Evolutionary conservation across 2,797 vertebrate species (phyloP).

Genomic region (Podarcis siculus): DNA sequence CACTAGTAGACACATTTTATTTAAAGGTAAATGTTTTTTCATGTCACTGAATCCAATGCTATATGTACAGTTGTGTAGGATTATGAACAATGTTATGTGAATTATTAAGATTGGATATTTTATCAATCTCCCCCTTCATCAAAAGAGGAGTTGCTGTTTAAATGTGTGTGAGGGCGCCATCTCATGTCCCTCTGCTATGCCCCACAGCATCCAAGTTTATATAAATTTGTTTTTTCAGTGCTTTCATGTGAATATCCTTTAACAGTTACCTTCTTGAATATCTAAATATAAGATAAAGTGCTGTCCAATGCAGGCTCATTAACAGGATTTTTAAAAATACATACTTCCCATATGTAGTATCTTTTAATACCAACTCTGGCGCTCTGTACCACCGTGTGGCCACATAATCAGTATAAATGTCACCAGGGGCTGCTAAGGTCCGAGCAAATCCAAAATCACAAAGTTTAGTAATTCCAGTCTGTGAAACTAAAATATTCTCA

Average conservation of each 20-base stretch:
- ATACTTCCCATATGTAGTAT: constrained; percentile 70
- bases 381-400: constrained; percentile 71
- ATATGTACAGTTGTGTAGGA: neutral
- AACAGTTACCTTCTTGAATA: neutral
- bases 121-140: neutral
- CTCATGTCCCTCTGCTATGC: constrained; percentile 18
- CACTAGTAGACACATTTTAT: neutral
- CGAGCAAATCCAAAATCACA: constrained; percentile 78
- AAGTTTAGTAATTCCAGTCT: constrained; percentile 71
- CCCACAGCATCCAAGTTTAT: neutral
- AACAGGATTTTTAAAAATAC: constrained; percentile 20
- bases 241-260: neutral
- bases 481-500: constrained; percentile 74
- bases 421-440: constrained; percentile 65
- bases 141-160: neutral
- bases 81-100: neutral
- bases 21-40: neutral
- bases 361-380: constrained; percentile 72
- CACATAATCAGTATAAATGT: constrained; percentile 73
- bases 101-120: neutral
- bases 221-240: neutral
- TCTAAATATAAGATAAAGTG: neutral
- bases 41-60: neutral
- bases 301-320: neutral
- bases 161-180: constrained; percentile 15